Conservation (phyloP, 2,113 vertebrate species). For the Mobula hypostoma region DNA sequence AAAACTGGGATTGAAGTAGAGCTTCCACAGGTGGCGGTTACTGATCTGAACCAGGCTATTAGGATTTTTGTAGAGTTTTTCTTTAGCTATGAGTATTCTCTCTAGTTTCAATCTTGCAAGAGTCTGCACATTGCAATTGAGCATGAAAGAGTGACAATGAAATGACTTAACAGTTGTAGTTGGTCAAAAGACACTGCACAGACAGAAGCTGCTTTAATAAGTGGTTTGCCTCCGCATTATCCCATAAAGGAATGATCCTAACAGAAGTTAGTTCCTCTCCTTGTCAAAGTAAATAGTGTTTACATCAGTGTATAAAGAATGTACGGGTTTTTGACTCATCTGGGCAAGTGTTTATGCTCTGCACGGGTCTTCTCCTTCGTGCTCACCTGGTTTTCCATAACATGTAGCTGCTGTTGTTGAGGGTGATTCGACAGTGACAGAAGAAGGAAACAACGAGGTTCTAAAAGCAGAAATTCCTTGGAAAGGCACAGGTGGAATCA, state of each 20-base stretch:
- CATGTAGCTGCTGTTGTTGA: background rate
- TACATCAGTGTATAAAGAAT: background rate
- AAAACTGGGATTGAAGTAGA: background rate
- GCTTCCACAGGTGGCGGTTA: background rate
- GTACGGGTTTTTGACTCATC: too few species aligned
- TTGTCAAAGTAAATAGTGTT: background rate
- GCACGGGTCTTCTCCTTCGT: background rate
- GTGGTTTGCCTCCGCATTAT: background rate
- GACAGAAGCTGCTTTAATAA: background rate
- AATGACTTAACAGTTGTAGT: background rate
- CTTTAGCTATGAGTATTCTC: background rate
- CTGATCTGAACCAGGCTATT: background rate
- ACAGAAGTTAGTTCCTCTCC: background rate
- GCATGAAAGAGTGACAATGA: background rate
- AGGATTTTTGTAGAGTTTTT: background rate
- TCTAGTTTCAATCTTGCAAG: background rate
- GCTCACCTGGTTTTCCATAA: background rate
- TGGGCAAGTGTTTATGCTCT: background rate
- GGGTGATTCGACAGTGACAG: background rate
- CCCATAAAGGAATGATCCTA: background rate
- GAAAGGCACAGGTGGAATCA: too few species aligned
- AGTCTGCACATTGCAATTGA: background rate
- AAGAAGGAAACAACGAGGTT: too few species aligned
- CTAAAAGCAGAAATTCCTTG: too few species aligned
- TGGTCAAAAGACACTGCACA: background rate